A percentile compares a stretch with the other conserved stretches of the same genome.
phyloP scores from a whole-genome alignment of 1,140 invertebrate species.

The Panagrolaimus sp. region DNA sequence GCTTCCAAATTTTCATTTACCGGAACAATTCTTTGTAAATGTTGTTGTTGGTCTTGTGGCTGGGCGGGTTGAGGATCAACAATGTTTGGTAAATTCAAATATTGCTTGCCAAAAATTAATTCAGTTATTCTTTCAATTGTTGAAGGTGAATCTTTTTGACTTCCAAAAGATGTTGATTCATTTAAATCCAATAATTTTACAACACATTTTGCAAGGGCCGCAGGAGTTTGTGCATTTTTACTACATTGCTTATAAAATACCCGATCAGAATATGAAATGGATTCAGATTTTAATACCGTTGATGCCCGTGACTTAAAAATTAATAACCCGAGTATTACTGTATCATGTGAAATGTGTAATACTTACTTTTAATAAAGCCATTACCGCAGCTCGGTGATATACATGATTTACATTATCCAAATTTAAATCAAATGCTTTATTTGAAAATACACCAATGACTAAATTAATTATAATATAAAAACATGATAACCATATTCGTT shows the following conservation, averaged over 20 bases:
- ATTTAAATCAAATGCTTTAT: constrained; percentile 9
- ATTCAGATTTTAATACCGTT: neutral
- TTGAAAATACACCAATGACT: too few relatives aligned
- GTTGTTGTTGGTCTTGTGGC: too few relatives aligned
- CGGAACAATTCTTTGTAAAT: too few relatives aligned
- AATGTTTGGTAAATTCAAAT: too few relatives aligned
- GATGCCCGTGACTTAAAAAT: neutral
- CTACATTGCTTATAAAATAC: constrained; percentile 7
- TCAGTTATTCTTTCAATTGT: too few relatives aligned
- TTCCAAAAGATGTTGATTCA: neutral
- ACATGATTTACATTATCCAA: constrained; percentile 8
- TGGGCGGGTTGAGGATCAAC: too few relatives aligned
- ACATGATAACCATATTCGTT: too few relatives aligned
- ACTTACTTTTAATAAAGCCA: neutral
- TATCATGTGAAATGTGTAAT: neutral
- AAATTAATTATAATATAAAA: too few relatives aligned
- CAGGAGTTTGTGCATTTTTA: constrained; percentile 11
- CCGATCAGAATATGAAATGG: neutral
- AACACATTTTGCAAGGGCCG: constrained; percentile 1
- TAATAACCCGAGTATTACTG: neutral
- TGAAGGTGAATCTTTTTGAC: neutral
- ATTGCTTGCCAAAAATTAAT: too few relatives aligned
- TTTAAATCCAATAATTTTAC: neutral
- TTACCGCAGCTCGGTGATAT: constrained; percentile 12
- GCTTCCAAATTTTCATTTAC: too few relatives aligned